Evolutionary conservation across 2,888 invertebrate species (phyloP), one percentile per base, ranked within the genome.

Genomic region (Venustoraphidia nigricollis): DNA sequence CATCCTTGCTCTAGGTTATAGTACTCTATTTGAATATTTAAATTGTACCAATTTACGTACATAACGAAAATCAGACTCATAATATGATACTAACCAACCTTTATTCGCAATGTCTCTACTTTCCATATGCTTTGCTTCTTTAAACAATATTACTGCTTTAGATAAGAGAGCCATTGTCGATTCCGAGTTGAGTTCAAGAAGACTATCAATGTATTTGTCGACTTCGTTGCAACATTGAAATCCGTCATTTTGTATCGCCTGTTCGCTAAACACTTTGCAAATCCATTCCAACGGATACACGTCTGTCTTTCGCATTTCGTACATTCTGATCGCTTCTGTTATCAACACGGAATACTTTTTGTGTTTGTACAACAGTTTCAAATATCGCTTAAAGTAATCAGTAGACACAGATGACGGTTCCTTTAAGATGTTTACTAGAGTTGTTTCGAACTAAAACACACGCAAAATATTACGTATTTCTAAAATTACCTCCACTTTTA

Each of bases 151-250:
- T 51, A 81, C 73, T 36, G 77, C 76, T 64, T 74, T 73, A 3
- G 83, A 72, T 41, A 84, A 66, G 35, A 73, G 62, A 2, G 75
- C 81, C 58, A 77, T 70, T 55, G 75, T 72, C 0, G 81, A 81
- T 52, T 73, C 70, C 52, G 71, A 62, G 56, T 82, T 75, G 8
- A 79, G 62, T 45, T 68, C 60, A 46, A 75, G 63, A 5, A 86
- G 66, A 51, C 63, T 62, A 42, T 73, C 66, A 45, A 71, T 67
- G 60, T 75, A 71, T 39, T 63, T 57, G 48, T 72, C 68, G 53
- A 81, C 70, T 38, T 50, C 14, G 44, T 53, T 60, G 27, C 27
- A 27, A 27, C 27, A 27, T 5, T 27, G 5, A 27, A 27, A 27
- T 6, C 27, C 27, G 6, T 27, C 27, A 50, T 54, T 62, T 59